Base-by-base conservation (phyloP, 2,888 invertebrate genomes). In the Hypena proboscidalis region DNA sequence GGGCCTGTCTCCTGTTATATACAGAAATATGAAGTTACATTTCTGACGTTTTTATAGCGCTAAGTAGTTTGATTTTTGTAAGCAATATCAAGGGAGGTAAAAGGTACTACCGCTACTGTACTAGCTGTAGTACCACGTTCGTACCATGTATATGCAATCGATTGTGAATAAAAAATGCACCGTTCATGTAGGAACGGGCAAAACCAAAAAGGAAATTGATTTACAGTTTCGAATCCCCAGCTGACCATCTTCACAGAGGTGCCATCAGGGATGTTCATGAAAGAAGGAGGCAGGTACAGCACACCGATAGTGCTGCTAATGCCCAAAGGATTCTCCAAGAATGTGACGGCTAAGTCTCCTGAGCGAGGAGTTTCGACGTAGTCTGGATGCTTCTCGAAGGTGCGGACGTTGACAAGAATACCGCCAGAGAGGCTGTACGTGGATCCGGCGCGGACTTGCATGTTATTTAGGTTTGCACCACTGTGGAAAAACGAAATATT, bases 141-240 rank as follows among this genome's bases (percentile, higher is more conserved):
- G n/a, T n/a, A n/a, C n/a, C n/a, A n/a, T n/a, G n/a, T n/a, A n/a
- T n/a, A n/a, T n/a, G n/a, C n/a, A n/a, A n/a, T n/a, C n/a, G n/a
- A n/a, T n/a, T n/a, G n/a, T n/a, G n/a, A n/a, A n/a, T n/a, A n/a
- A n/a, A n/a, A n/a, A n/a, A n/a, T n/a, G n/a, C n/a, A n/a, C n/a
- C n/a, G n/a, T n/a, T n/a, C n/a, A n/a, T n/a, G n/a, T n/a, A n/a
- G n/a, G n/a, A n/a, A n/a, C n/a, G n/a, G n/a, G n/a, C n/a, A n/a
- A n/a, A n/a, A n/a, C 4, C 11, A 34, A 15, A 1, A 3, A 14
- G 11, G 10, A 30, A 14, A n/a, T 7, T 11, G 17, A 67, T 80
- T 76, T 41, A 85, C 85, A 27, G 58, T 49, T 45, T 78, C 77
- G 22, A 82, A 84, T 38, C 85, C 85, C 85, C 85, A 85, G 58